Conservation (phyloP, 2,888 invertebrate genomes). For the Polymixis flavicincta region DNA sequence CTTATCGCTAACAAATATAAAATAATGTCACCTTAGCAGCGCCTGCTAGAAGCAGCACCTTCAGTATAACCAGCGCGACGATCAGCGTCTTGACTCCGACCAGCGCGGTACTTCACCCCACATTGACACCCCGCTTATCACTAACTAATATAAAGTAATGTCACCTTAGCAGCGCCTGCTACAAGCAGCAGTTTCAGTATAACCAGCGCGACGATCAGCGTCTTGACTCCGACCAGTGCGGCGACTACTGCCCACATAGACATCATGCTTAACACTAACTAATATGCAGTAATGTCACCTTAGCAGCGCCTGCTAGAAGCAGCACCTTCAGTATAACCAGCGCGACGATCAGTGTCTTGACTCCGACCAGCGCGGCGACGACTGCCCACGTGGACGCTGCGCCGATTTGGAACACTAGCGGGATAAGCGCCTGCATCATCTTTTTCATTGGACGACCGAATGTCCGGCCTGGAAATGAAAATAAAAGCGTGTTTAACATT, state of each 20-base stretch:
- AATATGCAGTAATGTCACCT: conserved; percentile 71
- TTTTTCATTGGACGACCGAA: conserved; percentile 88
- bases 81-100: too few relatives aligned
- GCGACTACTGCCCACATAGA: conserved; percentile 84
- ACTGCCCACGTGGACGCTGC: conserved; percentile 88
- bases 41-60: conserved; percentile 82
- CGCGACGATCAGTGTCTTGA: conserved; percentile 84
- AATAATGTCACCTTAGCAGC: conserved; percentile 81
- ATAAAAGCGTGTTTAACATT: not conserved
- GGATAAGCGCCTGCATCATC: conserved; percentile 83
- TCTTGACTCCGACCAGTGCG: conserved; percentile 86
- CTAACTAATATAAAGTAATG: not conserved
- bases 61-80: too few relatives aligned
- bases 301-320: conserved; percentile 84
- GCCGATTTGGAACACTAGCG: conserved; percentile 87
- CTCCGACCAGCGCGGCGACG: conserved; percentile 84
- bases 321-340: conserved; percentile 84
- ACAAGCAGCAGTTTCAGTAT: conserved; percentile 84
- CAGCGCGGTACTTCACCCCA: too few relatives aligned
- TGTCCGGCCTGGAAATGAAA: conserved; percentile 78
- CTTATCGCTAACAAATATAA: not conserved
- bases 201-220: conserved; percentile 79
- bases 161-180: conserved; percentile 85
- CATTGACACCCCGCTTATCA: too few relatives aligned
- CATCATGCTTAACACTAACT: not conserved